Percentiles rank a stretch among this genome's conserved stretches.
Conservation (phyloP, 2,888 invertebrate genomes). For the Spodoptera picta region DNA sequence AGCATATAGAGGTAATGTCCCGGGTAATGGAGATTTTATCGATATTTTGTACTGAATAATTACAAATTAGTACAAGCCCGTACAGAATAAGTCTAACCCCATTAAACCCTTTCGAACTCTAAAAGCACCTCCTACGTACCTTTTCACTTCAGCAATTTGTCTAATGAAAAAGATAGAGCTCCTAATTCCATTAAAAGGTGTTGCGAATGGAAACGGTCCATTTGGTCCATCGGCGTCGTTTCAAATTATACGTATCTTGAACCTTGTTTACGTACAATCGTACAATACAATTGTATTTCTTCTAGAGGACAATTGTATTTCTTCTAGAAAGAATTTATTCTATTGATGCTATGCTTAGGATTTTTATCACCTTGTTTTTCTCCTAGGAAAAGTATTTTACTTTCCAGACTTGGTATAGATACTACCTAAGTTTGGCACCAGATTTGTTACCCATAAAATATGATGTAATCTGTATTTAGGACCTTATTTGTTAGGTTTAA, state of each 20-base stretch:
- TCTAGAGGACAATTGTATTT: slow-evolving; percentile 44
- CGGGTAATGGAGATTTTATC: no score
- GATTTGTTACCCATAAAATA: slow-evolving; percentile 13
- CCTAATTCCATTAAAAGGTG: slow-evolving; percentile 59
- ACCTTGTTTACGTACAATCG: slow-evolving; percentile 50
- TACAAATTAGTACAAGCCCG: no score
- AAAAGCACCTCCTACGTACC: slow-evolving; percentile 30
- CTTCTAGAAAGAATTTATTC: slow-evolving; percentile 46
- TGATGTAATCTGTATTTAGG: slow-evolving; percentile 11
- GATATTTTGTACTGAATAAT: no score
- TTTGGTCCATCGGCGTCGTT: slow-evolving; percentile 40
- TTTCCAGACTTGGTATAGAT: slow-evolving; percentile 6
- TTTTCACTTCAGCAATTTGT: slow-evolving; percentile 45
- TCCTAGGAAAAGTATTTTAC: not conserved
- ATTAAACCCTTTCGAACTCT: slow-evolving; percentile 32
- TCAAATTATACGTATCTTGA: slow-evolving; percentile 58
- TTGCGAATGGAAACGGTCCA: slow-evolving; percentile 48
- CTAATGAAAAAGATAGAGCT: slow-evolving; percentile 57
- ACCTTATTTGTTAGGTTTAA: slow-evolving; percentile 12
- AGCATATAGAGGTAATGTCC: no score
- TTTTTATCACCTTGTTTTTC: slow-evolving; percentile 53
- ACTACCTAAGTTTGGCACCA: not conserved
- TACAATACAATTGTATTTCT: slow-evolving; percentile 45
- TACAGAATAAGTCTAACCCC: slow-evolving; percentile 5
- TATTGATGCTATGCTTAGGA: slow-evolving; percentile 14